Conservation (phyloP, 1,140 invertebrate species). For the Drosophila chauvacae region DNA sequence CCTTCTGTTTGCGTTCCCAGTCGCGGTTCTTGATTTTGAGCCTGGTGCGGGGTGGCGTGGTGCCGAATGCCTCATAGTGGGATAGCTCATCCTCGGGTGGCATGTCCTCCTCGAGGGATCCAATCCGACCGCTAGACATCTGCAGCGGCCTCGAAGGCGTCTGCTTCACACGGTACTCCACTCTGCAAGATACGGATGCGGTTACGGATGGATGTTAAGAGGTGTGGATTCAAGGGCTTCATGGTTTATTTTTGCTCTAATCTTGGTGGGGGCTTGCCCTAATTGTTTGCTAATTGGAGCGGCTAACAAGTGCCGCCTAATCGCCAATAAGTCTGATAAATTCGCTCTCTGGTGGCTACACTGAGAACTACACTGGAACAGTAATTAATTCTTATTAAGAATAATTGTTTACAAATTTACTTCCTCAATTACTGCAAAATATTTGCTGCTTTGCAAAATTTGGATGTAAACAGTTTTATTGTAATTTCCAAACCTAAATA, state of each 20-base stretch:
- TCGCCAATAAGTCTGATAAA: slow-evolving; percentile 62
- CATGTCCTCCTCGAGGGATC: slow-evolving; percentile 65
- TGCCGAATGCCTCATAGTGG: slow-evolving; percentile 85
- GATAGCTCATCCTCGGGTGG: slow-evolving; percentile 73
- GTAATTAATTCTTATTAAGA: neutral
- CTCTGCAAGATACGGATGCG: slow-evolving; percentile 45
- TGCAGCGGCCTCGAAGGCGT: slow-evolving; percentile 53
- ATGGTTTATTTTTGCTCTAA: slow-evolving; percentile 10
- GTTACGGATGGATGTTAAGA: neutral
- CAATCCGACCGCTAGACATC: slow-evolving; percentile 43
- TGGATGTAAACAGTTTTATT: neutral
- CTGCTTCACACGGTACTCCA: slow-evolving; percentile 77
- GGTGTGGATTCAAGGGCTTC: neutral
- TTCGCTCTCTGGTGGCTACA: slow-evolving; percentile 17
- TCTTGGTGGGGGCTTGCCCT: slow-evolving; percentile 28
- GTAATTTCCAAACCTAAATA: neutral
- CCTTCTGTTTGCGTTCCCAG: slow-evolving; percentile 85
- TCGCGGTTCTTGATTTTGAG: slow-evolving; percentile 85
- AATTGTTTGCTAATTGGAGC: slow-evolving; percentile 55
- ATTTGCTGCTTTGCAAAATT: neutral
- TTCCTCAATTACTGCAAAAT: neutral
- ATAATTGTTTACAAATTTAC: neutral
- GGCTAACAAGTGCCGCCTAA: slow-evolving; percentile 39
- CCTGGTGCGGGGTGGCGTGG: slow-evolving; percentile 86
- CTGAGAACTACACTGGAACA: neutral